These are phyloP conservation scores for Agrilus biguttatus DNA, from an alignment of 2,888 invertebrate genomes.

Conservation along the genomic window DNA sequence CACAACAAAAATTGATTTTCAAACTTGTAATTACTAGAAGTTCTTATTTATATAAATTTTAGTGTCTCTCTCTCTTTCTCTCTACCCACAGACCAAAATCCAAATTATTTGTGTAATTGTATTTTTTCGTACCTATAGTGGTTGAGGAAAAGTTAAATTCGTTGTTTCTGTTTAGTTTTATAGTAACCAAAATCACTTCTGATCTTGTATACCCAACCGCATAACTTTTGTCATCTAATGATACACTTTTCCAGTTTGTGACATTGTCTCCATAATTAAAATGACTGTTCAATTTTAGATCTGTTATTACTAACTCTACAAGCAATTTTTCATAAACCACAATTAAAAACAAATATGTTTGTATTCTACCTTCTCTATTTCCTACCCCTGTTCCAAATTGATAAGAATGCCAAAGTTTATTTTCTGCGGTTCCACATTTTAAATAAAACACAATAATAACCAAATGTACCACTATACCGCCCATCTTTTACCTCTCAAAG, in stretches of 20 bases:
- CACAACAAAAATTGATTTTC: background rate
- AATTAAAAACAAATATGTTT: constrained; percentile 1
- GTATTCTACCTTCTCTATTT: constrained; percentile 29
- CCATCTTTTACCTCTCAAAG: too few relatives aligned
- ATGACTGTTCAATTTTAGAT: constrained; percentile 12
- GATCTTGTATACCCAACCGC: constrained; percentile 13
- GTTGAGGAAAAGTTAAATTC: too few relatives aligned
- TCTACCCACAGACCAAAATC: too few relatives aligned
- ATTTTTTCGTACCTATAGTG: too few relatives aligned
- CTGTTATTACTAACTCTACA: constrained; percentile 15
- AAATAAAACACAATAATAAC: constrained; percentile 1
- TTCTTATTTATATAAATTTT: too few relatives aligned
- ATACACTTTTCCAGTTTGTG: constrained; percentile 14
- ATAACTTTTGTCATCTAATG: constrained; percentile 11
- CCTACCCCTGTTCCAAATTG: constrained; percentile 22
- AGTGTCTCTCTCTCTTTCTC: too few relatives aligned
- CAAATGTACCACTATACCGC: too few relatives aligned
- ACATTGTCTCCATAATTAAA: constrained; percentile 13
- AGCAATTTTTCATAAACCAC: constrained; percentile 2
- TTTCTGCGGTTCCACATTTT: background rate
- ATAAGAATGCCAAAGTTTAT: constrained; percentile 24
- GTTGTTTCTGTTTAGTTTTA: too few relatives aligned
- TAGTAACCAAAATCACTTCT: constrained; percentile 9
- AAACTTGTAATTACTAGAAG: too few relatives aligned
- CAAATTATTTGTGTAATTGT: too few relatives aligned